Evolutionary conservation across 2,113 vertebrate species (phyloP).

Genomic region (Callospermophilus lateralis): DNA sequence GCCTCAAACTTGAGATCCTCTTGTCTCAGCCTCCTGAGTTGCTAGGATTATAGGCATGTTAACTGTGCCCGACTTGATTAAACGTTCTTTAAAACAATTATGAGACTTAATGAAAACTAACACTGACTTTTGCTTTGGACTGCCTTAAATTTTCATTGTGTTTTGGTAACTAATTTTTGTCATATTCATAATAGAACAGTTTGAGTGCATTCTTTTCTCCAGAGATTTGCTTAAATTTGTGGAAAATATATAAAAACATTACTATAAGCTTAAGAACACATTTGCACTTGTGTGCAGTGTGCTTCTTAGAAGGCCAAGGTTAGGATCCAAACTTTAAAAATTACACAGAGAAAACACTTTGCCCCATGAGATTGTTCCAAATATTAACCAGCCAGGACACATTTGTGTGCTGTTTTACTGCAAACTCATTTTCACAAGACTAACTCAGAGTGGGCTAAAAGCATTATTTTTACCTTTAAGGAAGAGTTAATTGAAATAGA

Average conservation of each 20-base stretch:
- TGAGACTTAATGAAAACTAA: slow-evolving; percentile 50
- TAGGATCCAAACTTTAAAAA: slow-evolving; percentile 58
- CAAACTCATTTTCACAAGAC: not conserved
- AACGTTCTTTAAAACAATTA: not conserved
- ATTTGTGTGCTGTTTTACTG: not conserved
- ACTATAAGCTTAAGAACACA: not conserved
- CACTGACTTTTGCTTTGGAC: slow-evolving; percentile 38
- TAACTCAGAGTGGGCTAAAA: not conserved
- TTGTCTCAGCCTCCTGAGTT: no score
- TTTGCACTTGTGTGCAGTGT: not conserved
- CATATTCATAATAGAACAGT: slow-evolving; percentile 9
- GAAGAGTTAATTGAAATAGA: slow-evolving; percentile 10
- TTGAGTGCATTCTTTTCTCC: not conserved
- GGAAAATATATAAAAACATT: slow-evolving; percentile 44
- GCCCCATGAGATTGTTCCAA: not conserved
- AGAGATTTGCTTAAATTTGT: slow-evolving; percentile 55
- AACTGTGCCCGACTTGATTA: not conserved
- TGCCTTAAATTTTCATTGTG: not conserved
- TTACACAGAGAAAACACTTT: slow-evolving; percentile 31
- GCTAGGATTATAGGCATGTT: no score
- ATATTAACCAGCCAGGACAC: not conserved
- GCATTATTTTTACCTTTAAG: slow-evolving; percentile 34
- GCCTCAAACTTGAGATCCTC: no score
- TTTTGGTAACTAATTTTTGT: slow-evolving; percentile 44
- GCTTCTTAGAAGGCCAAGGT: slow-evolving; percentile 28